Percentiles rank a stretch among this genome's conserved stretches.
These are phyloP conservation scores for Lutjanus erythropterus DNA, from an alignment of 2,113 vertebrate genomes.

Conservation along the genomic window DNA sequence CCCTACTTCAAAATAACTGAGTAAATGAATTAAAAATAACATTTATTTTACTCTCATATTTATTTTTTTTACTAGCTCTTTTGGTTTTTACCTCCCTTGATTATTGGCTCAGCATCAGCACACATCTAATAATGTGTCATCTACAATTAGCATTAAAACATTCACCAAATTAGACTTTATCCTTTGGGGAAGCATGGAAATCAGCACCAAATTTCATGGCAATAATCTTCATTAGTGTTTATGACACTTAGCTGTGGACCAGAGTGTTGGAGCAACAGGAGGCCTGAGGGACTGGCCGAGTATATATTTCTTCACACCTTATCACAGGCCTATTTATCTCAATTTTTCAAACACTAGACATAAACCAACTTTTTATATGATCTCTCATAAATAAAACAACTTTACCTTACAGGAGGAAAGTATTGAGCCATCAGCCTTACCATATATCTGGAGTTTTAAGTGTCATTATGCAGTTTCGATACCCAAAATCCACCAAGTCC, in stretches of 20 bases:
- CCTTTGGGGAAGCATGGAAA: slow-evolving; percentile 24
- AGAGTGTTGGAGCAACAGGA: slow-evolving; percentile 13
- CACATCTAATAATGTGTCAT: slow-evolving; percentile 9
- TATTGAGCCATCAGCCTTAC: neutral
- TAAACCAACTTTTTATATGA: slow-evolving; percentile 6
- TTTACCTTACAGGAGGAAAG: neutral
- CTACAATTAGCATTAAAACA: slow-evolving; percentile 20
- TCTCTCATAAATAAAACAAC: slow-evolving; percentile 7
- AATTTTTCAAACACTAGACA: slow-evolving; percentile 4
- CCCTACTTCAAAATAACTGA: neutral
- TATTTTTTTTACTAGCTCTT: neutral
- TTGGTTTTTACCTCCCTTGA: neutral
- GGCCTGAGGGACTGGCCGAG: neutral
- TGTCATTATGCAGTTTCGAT: neutral
- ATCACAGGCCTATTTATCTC: slow-evolving; percentile 1
- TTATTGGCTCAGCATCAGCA: slow-evolving; percentile 9
- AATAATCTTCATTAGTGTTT: slow-evolving; percentile 47
- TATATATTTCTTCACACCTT: neutral
- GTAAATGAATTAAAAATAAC: neutral
- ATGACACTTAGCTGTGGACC: slow-evolving; percentile 20
- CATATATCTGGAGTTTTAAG: neutral
- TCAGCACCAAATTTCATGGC: slow-evolving; percentile 29
- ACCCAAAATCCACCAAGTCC: neutral
- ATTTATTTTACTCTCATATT: neutral
- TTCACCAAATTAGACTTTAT: slow-evolving; percentile 34